Conservation (phyloP, 1,140 invertebrate genomes). For the Habropoda laboriosa region DNA sequence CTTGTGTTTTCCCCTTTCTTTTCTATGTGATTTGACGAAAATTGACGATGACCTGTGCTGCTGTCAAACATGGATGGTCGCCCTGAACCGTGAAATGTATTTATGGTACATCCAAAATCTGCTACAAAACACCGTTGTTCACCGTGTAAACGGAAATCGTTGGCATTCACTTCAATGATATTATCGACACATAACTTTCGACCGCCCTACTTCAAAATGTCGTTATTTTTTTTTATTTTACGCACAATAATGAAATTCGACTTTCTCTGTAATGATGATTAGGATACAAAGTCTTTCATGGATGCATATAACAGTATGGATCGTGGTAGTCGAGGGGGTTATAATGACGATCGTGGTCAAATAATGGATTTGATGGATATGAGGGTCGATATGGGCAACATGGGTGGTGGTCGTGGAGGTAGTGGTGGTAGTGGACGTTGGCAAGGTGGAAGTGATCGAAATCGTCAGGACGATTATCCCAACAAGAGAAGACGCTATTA, state of each 20-base stretch:
- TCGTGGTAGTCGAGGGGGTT: constrained; percentile 77
- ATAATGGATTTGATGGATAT: constrained; percentile 82
- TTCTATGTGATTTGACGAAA: constrained; percentile 83
- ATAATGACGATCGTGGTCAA: constrained; percentile 80
- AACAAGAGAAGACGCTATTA: constrained; percentile 81
- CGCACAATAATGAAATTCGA: constrained; percentile 21
- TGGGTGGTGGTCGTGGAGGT: constrained; percentile 69
- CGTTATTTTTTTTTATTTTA: neutral
- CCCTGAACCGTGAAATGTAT: constrained; percentile 73
- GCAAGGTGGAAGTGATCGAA: constrained; percentile 76
- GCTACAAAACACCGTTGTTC: constrained; percentile 51
- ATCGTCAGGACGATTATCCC: constrained; percentile 81
- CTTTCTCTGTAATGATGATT: constrained; percentile 17
- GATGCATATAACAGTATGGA: constrained; percentile 81
- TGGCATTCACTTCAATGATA: constrained; percentile 52
- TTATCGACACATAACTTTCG: constrained; percentile 42
- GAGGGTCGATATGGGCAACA: constrained; percentile 80
- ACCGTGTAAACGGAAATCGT: constrained; percentile 47
- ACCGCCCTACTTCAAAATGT: neutral
- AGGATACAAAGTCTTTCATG: constrained; percentile 82
- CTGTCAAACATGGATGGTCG: constrained; percentile 81
- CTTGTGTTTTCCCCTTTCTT: constrained; percentile 82
- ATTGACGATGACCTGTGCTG: constrained; percentile 82
- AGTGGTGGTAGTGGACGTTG: constrained; percentile 73
- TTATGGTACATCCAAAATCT: constrained; percentile 68